A percentile compares a stretch with the other conserved stretches of the same genome.
Conservation (phyloP, 92 coral and sea anemone genomes). For the Porites lobata region DNA sequence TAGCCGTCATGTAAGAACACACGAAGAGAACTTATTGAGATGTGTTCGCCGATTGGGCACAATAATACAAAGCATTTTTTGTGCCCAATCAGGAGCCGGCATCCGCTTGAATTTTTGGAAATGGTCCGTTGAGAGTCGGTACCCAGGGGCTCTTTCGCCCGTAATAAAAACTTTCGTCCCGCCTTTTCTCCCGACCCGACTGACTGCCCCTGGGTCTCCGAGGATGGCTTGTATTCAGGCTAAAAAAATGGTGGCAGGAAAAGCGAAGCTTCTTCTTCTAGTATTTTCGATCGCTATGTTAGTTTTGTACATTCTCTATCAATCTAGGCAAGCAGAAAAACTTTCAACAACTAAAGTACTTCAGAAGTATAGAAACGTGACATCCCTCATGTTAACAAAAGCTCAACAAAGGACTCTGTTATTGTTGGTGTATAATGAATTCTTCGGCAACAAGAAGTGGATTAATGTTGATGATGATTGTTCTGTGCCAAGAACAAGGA, state of each 20-base stretch:
- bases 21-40: too few relatives aligned
- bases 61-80: too few relatives aligned
- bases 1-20: too few relatives aligned
- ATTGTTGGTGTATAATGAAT: background rate
- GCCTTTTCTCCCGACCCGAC: too few relatives aligned
- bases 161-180: too few relatives aligned
- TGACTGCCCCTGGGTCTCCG: too few relatives aligned
- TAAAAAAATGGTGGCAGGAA: background rate
- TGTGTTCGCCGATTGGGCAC: too few relatives aligned
- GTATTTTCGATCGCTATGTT: background rate
- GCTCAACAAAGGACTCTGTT: background rate
- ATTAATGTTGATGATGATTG: conserved; percentile 1
- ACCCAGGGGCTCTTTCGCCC: too few relatives aligned
- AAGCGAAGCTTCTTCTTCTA: background rate
- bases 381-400: background rate
- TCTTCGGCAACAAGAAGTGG: conserved; percentile 13
- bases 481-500: conserved; percentile 3
- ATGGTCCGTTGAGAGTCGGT: too few relatives aligned
- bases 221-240: too few relatives aligned
- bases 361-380: background rate
- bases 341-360: background rate
- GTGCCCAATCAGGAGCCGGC: too few relatives aligned
- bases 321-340: background rate
- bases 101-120: too few relatives aligned
- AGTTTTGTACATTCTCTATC: background rate